Conservation (phyloP, 2,888 invertebrate genomes). For the Drosophila nr. medialis region DNA sequence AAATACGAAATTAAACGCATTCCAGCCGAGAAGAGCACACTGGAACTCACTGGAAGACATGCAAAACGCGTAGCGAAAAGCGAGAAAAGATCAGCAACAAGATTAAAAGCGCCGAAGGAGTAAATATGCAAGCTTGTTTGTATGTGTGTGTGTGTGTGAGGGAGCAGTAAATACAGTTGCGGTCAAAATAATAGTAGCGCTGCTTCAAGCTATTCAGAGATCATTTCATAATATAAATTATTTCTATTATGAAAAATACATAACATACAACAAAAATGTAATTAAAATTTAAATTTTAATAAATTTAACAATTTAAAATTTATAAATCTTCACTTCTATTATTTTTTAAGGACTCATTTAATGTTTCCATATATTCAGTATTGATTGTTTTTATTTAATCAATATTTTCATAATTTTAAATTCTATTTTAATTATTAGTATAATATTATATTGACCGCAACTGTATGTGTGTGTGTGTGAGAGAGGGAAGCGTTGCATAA, state of each 20-base stretch:
- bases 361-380: background rate
- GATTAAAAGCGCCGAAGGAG: slow-evolving; percentile 60
- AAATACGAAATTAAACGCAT: slow-evolving; percentile 75
- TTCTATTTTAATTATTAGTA: background rate
- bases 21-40: slow-evolving; percentile 66
- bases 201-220: background rate
- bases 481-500: slow-evolving; percentile 59
- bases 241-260: background rate
- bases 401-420: background rate
- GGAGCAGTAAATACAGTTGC: background rate
- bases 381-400: background rate
- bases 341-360: no score
- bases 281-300: no score
- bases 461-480: background rate
- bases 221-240: background rate
- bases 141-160: slow-evolving; percentile 4
- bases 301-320: no score
- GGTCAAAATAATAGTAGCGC: background rate
- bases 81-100: slow-evolving; percentile 58
- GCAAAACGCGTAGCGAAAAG: slow-evolving; percentile 69
- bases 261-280: no score
- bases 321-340: background rate
- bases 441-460: background rate
- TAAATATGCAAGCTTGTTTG: slow-evolving; percentile 1
- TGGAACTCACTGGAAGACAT: slow-evolving; percentile 44